A percentile compares a stretch with the other conserved stretches of the same genome.
Conservation (phyloP, 2,888 invertebrate species). For the Anticlea derivata region DNA sequence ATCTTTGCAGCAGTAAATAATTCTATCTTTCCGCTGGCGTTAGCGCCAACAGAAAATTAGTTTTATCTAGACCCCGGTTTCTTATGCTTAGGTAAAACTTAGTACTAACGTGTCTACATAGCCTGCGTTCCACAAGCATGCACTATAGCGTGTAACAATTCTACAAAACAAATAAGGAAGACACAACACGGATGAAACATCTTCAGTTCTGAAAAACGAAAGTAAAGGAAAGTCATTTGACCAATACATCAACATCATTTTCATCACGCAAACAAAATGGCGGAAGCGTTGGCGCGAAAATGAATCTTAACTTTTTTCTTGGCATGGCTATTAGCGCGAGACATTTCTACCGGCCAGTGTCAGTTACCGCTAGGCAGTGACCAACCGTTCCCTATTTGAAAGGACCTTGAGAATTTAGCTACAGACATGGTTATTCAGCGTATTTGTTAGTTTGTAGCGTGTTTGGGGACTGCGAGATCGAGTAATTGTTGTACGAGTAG, state of each 20-base stretch:
- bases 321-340: slow-evolving; percentile 56
- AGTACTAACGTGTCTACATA: slow-evolving; percentile 1
- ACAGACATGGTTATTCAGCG: too few species aligned
- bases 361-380: slow-evolving; percentile 34
- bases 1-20: too few species aligned
- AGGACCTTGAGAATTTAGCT: background rate
- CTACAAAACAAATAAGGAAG: slow-evolving; percentile 49
- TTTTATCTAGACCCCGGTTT: too few species aligned
- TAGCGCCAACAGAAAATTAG: too few species aligned
- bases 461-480: too few species aligned
- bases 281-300: slow-evolving; percentile 79
- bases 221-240: slow-evolving; percentile 76
- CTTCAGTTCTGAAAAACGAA: slow-evolving; percentile 69
- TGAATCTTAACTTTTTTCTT: slow-evolving; percentile 79
- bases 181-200: slow-evolving; percentile 46
- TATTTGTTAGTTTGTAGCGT: too few species aligned
- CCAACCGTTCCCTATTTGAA: slow-evolving; percentile 3
- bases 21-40: too few species aligned
- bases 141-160: slow-evolving; percentile 16
- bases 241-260: slow-evolving; percentile 80
- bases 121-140: slow-evolving; percentile 2
- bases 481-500: too few species aligned
- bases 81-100: too few species aligned
- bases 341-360: slow-evolving; percentile 76
- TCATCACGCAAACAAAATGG: slow-evolving; percentile 78